Conservation (phyloP, 2,797 vertebrate genomes). For the Enteromius viviparus region DNA sequence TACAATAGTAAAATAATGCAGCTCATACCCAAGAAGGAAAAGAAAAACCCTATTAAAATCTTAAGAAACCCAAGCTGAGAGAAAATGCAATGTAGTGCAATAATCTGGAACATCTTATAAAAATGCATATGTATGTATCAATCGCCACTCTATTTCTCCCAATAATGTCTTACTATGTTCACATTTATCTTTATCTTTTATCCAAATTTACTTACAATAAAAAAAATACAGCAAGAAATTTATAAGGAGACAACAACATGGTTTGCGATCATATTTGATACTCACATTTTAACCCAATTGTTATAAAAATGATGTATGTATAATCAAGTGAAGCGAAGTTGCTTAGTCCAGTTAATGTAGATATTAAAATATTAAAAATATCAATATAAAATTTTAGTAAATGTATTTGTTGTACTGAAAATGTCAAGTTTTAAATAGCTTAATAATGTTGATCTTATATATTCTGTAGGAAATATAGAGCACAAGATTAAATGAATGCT, state of each 20-base stretch:
- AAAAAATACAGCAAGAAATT: not conserved
- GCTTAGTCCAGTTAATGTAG: not conserved
- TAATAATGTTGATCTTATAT: not conserved
- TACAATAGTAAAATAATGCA: no score
- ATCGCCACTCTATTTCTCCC: not conserved
- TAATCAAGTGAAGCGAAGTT: not conserved
- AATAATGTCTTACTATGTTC: not conserved
- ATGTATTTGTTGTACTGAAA: not conserved
- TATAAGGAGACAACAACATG: not conserved
- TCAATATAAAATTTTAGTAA: no score
- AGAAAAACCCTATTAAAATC: no score
- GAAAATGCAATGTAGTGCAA: no score
- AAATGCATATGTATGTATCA: not conserved
- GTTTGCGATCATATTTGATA: not conserved
- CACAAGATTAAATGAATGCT: not conserved
- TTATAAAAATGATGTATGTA: not conserved
- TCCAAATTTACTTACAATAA: not conserved
- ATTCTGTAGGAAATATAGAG: not conserved
- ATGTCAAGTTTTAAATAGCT: not conserved
- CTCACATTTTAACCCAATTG: not conserved
- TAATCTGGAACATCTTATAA: not conserved
- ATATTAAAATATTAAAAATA: not conserved
- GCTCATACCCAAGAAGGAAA: no score
- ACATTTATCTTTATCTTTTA: not conserved
- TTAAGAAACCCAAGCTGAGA: no score